Percentiles rank a stretch among this genome's conserved stretches.
phyloP scores from a whole-genome alignment of 2,113 vertebrate species.

The Oophaga pumilio region DNA sequence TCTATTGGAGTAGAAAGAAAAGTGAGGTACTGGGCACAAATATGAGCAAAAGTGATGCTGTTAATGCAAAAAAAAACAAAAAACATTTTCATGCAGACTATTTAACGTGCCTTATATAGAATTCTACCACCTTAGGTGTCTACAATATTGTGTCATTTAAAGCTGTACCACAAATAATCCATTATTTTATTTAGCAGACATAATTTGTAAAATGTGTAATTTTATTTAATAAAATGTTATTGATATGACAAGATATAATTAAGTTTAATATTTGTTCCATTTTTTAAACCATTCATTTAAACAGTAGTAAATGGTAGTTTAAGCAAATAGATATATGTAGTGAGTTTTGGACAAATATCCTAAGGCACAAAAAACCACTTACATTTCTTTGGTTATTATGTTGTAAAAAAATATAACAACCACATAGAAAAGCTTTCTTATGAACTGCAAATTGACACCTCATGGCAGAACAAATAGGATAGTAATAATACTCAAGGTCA shows the following conservation, averaged over 20 bases:
- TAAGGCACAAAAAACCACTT: slow-evolving; percentile 45
- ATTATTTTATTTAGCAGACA: not conserved
- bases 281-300: not conserved
- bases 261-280: not conserved
- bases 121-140: not conserved
- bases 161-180: not conserved
- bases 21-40: too few relatives aligned
- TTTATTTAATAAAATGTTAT: not conserved
- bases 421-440: slow-evolving; percentile 52
- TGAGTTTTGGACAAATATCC: slow-evolving; percentile 21
- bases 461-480: slow-evolving; percentile 56
- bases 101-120: not conserved
- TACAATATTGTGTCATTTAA: not conserved
- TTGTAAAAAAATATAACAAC: slow-evolving; percentile 34
- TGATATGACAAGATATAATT: not conserved
- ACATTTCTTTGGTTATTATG: slow-evolving; percentile 48
- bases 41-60: too few relatives aligned
- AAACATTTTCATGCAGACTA: not conserved
- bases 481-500: slow-evolving; percentile 56
- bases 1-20: too few relatives aligned
- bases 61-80: too few relatives aligned
- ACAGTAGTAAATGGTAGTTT: slow-evolving; percentile 2
- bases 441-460: slow-evolving; percentile 57
- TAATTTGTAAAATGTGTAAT: not conserved
- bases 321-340: slow-evolving; percentile 13